Percentiles rank a stretch among this genome's conserved stretches.
Conservation (phyloP, 2,113 vertebrate species). For the Triplophysa rosa region DNA sequence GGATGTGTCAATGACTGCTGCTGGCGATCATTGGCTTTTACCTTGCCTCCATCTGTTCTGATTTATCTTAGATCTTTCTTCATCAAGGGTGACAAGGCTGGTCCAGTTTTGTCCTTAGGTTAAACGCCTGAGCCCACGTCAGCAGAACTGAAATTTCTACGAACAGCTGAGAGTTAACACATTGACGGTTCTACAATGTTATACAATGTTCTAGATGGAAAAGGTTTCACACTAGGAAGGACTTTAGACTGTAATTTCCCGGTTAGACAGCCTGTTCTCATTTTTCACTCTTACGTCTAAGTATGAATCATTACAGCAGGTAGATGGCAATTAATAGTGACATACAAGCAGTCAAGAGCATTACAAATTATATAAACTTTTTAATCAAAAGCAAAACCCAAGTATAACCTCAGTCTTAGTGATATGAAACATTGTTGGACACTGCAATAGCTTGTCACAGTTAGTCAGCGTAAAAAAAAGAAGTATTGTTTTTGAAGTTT, state of each 20-base stretch:
- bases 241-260: background rate
- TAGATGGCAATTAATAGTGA: background rate
- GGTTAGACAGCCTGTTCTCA: background rate
- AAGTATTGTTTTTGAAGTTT: too few species aligned
- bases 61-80: slow-evolving; percentile 46
- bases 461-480: too few species aligned
- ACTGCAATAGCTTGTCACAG: too few species aligned
- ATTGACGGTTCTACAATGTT: background rate
- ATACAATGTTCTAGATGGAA: background rate
- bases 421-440: too few species aligned
- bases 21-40: slow-evolving; percentile 52
- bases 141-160: slow-evolving; percentile 34
- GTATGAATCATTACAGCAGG: background rate
- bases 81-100: slow-evolving; percentile 36
- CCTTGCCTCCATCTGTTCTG: slow-evolving; percentile 46
- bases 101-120: slow-evolving; percentile 29
- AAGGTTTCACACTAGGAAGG: background rate
- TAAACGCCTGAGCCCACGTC: slow-evolving; percentile 25
- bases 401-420: background rate
- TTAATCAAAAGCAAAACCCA: background rate
- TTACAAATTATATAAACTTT: background rate
- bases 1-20: slow-evolving; percentile 45
- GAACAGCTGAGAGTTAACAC: background rate
- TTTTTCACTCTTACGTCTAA: background rate
- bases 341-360: background rate